Percentiles rank a stretch among this genome's conserved stretches.
Evolutionary conservation across 2,888 invertebrate species (phyloP).

Genomic region (Congeria kusceri): DNA sequence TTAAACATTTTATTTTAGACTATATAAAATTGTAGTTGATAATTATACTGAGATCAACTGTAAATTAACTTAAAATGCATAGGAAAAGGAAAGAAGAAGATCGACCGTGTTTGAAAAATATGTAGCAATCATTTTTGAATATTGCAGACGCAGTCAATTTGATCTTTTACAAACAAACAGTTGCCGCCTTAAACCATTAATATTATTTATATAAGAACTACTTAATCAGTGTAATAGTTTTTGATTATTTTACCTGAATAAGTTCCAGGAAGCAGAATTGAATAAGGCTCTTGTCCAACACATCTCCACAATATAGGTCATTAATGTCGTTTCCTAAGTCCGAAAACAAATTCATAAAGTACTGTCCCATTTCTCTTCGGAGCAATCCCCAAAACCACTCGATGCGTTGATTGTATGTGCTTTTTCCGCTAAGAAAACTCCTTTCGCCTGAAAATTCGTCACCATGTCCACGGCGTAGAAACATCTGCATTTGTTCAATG

Average conservation of each 20-base stretch:
- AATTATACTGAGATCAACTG: too few species aligned
- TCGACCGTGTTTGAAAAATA: too few species aligned
- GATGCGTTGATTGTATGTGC: slow-evolving; percentile 18
- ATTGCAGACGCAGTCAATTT: too few species aligned
- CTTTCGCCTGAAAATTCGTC: slow-evolving; percentile 18
- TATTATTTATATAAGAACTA: too few species aligned
- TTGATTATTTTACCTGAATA: slow-evolving; percentile 25
- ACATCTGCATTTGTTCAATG: slow-evolving; percentile 14
- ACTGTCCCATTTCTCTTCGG: slow-evolving; percentile 25
- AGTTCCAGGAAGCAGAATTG: slow-evolving; percentile 31
- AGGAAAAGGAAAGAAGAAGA: too few species aligned
- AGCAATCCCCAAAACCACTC: slow-evolving; percentile 9
- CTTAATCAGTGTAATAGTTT: too few species aligned
- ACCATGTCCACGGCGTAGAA: slow-evolving; percentile 19
- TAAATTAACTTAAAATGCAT: too few species aligned
- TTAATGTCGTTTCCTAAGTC: slow-evolving; percentile 12
- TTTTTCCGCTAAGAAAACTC: slow-evolving; percentile 37
- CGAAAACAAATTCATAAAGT: slow-evolving; percentile 17
- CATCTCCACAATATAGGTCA: slow-evolving; percentile 26
- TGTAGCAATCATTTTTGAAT: too few species aligned
- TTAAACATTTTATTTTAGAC: too few species aligned
- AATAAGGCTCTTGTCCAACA: slow-evolving; percentile 29
- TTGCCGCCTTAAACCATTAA: too few species aligned
- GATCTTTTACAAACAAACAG: too few species aligned
- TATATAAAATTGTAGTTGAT: too few species aligned